Base-by-base conservation (phyloP, 2,888 invertebrate genomes). In the Smittia aterrima region DNA sequence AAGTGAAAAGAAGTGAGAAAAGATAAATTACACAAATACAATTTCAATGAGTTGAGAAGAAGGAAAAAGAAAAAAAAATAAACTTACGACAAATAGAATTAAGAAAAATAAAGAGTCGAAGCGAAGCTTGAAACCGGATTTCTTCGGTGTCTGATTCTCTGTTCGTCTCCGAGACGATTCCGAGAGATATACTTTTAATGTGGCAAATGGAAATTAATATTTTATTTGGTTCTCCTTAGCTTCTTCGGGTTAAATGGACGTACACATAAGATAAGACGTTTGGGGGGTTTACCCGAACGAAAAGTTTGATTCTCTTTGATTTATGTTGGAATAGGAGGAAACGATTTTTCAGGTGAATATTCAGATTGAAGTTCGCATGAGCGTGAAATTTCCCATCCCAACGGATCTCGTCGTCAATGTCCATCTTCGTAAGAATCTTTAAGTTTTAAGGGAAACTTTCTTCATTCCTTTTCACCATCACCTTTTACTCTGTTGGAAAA, bases 11-110 rank as follows among this genome's bases (percentile, higher is more conserved):
- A 67, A 67, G 67, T 67, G 67, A 67, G 67, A 67, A 67, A 67
- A 67, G 67, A 66, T 66, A 66, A 66, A 66, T 67, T 67, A 40
- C 67, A 67, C 67, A 67, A 67, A 67, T 67, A 67, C 67, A 67
- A 47, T 66, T 66, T 32, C n/a, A 16, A 25, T 64, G 25, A 27
- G 3, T 25, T 64, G 6, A 18, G 24, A 47, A 41, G 41, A 41
- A 41, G 24, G 41, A 41, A n/a, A 67, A 67, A 13, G 13, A 64
- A 25, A 32, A 22, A 58, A n/a, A n/a, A n/a, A n/a, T n/a, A n/a
- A 27, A 66, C 20, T 18, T 16, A 67, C 67, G 67, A 67, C 67
- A 67, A 67, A 67, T 67, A 67, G 67, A 67, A 67, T 67, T 67
- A 67, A 67, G 22, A 41, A 32, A 67, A 67, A 66, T 40, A 66